These are phyloP conservation scores for Drosophila infuscata DNA, from an alignment of 2,888 invertebrate species.

Conservation along the genomic window DNA sequence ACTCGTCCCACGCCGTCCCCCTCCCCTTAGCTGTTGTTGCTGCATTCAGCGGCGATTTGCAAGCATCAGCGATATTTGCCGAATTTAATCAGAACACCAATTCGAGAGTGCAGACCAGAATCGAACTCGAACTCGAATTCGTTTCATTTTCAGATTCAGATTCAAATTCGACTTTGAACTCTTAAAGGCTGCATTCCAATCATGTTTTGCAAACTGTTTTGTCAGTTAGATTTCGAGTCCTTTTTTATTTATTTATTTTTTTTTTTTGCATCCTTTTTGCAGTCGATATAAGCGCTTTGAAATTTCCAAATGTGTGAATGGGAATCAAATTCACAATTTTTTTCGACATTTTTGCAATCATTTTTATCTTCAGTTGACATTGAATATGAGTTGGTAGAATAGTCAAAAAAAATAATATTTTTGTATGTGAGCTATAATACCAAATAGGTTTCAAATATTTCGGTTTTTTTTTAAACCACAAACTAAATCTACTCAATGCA, in stretches of 20 bases:
- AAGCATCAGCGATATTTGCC: constrained; percentile 78
- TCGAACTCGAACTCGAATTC: constrained; percentile 11
- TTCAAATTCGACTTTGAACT: constrained; percentile 5
- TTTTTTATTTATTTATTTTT: neutral
- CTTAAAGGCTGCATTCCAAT: constrained; percentile 33
- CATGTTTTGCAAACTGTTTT: constrained; percentile 29
- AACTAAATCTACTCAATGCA: neutral
- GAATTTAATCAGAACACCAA: constrained; percentile 74
- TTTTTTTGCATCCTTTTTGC: constrained; percentile 1
- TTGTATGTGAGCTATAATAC: neutral
- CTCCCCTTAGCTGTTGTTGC: constrained; percentile 26
- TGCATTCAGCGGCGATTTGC: constrained; percentile 74
- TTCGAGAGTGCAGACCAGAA: constrained; percentile 48
- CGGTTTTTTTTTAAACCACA: neutral
- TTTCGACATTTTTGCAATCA: neutral
- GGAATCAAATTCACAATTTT: neutral
- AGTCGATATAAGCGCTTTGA: constrained; percentile 12
- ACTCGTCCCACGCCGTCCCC: neutral
- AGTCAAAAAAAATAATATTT: neutral
- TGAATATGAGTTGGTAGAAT: neutral
- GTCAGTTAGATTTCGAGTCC: constrained; percentile 4
- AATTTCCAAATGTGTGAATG: neutral
- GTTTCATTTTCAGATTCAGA: neutral
- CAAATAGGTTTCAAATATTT: neutral
- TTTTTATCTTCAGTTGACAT: neutral